Conservation (phyloP, 2,113 vertebrate species). For the Ptyas mucosa region DNA sequence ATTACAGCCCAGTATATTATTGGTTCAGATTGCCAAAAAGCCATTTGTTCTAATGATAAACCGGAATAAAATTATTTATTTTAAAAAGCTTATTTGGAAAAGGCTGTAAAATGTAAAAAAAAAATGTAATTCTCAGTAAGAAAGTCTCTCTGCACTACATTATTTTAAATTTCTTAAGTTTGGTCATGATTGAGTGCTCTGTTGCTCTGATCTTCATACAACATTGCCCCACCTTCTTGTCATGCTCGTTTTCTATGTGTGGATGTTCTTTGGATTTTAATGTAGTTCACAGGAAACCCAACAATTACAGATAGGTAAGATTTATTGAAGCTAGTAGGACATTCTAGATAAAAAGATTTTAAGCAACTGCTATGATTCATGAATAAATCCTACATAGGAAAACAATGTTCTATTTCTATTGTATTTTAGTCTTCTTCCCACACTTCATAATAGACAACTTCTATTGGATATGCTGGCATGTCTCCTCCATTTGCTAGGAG, state of each 20-base stretch:
- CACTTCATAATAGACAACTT: background rate
- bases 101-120: slow-evolving; percentile 14
- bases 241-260: background rate
- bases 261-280: background rate
- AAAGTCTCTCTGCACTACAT: background rate
- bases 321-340: too few species aligned
- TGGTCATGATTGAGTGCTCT: background rate
- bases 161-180: background rate
- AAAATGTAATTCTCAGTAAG: background rate
- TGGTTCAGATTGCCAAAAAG: slow-evolving; percentile 3
- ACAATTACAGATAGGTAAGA: background rate
- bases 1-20: slow-evolving; percentile 9
- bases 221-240: background rate
- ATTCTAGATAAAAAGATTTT: too few species aligned
- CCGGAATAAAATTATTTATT: slow-evolving; percentile 7
- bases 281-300: background rate
- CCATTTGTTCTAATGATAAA: slow-evolving; percentile 34
- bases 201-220: background rate
- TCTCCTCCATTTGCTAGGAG: background rate
- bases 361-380: too few species aligned
- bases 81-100: slow-evolving; percentile 45
- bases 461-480: background rate
- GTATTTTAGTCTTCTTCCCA: too few species aligned
- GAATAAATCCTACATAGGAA: too few species aligned
- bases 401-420: too few species aligned